Conservation (phyloP, 2,113 vertebrate species). For the Steatornis caripensis region DNA sequence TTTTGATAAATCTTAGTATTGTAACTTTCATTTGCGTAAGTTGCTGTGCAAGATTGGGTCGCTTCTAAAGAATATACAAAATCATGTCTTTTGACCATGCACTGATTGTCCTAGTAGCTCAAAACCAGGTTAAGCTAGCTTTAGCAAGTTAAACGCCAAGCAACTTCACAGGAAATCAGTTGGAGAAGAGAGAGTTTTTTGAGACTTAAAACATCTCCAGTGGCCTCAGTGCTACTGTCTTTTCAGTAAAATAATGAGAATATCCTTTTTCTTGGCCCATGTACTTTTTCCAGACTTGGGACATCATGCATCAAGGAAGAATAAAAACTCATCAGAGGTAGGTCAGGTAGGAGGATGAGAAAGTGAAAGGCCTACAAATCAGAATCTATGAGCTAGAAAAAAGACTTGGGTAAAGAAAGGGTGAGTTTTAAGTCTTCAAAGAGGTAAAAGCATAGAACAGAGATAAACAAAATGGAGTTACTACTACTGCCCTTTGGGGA, state of each 20-base stretch:
- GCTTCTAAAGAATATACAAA: neutral
- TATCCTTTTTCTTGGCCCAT: neutral
- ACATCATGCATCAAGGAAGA: neutral
- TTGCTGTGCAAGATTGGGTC: neutral
- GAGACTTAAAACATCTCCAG: neutral
- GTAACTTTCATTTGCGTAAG: neutral
- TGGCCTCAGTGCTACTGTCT: neutral
- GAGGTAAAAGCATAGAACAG: neutral
- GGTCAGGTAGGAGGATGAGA: neutral
- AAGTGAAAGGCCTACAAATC: neutral
- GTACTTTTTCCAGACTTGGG: neutral
- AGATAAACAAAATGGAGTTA: neutral
- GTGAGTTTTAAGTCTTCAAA: neutral
- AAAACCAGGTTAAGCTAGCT: neutral
- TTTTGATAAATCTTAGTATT: neutral
- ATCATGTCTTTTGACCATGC: neutral
- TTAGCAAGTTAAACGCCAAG: neutral
- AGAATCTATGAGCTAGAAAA: neutral
- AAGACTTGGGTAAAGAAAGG: neutral
- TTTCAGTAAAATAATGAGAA: neutral
- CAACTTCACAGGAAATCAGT: neutral
- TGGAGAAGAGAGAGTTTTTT: neutral
- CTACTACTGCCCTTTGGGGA: neutral
- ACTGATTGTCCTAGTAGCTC: neutral
- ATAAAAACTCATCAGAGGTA: neutral